Conservation (phyloP, 2,113 vertebrate genomes). For the Hyla sarda region DNA sequence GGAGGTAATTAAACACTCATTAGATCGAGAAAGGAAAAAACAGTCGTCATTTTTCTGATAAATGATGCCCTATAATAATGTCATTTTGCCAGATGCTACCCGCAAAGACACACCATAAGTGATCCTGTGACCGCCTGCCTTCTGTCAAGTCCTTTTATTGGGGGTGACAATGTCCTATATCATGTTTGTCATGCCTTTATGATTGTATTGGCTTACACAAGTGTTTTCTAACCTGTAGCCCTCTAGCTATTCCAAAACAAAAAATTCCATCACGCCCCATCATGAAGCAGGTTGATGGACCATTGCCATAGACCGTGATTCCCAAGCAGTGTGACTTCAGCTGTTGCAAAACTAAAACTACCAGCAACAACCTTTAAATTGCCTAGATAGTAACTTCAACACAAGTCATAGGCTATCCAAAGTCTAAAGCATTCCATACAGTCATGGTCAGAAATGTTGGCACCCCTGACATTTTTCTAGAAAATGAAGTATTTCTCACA, state of each 20-base stretch:
- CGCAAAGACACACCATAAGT: not conserved
- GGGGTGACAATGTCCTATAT: not conserved
- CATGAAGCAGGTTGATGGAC: no score
- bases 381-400: no score
- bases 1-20: constrained; percentile 58
- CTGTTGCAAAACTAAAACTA: not conserved
- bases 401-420: no score
- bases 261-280: no score
- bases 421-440: no score
- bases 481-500: no score
- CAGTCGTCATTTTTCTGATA: constrained; percentile 43
- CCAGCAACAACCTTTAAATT: no score
- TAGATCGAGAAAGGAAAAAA: constrained; percentile 51
- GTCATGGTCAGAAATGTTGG: no score
- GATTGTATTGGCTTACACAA: not conserved
- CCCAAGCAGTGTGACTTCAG: no score
- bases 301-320: no score
- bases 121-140: not conserved
- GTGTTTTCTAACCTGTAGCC: not conserved
- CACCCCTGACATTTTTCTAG: no score
- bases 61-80: constrained; percentile 52
- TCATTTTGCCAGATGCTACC: constrained; percentile 52
- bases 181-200: not conserved
- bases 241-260: no score
- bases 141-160: not conserved